Percentiles rank a stretch among this genome's conserved stretches.
These are phyloP conservation scores for Tupaia tana DNA, from an alignment of 2,113 vertebrate species.

Conservation along the genomic window DNA sequence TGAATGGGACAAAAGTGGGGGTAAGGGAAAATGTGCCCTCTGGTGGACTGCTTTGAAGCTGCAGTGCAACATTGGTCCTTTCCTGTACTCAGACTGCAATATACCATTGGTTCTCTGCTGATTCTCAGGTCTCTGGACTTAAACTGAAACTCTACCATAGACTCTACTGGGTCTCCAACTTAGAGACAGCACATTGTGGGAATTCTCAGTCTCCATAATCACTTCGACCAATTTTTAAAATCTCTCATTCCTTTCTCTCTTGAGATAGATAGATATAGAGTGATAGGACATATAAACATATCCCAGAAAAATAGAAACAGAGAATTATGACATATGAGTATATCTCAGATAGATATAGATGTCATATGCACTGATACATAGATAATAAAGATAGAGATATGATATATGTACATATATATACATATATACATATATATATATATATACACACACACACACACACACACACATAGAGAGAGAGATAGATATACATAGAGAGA, in stretches of 20 bases:
- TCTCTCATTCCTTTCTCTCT: not conserved
- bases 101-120: not conserved
- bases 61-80: not conserved
- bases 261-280: too few species aligned
- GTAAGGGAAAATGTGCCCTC: not conserved
- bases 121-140: not conserved
- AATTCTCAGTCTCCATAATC: not conserved
- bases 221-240: not conserved
- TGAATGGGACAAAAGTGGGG: not conserved
- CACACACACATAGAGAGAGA: too few species aligned
- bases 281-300: too few species aligned
- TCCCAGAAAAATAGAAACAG: too few species aligned
- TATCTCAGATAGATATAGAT: too few species aligned
- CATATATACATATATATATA: too few species aligned
- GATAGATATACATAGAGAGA: too few species aligned
- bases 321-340: too few species aligned
- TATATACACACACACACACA: too few species aligned
- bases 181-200: not conserved
- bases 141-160: rapidly evolving
- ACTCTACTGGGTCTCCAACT: not conserved
- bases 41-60: not conserved
- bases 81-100: not conserved
- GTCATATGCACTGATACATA: too few species aligned
- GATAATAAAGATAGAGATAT: too few species aligned
- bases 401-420: too few species aligned